Evolutionary conservation across 1,140 invertebrate genomes (phyloP).

Genomic region (Lordiphosa stackelbergi): DNA sequence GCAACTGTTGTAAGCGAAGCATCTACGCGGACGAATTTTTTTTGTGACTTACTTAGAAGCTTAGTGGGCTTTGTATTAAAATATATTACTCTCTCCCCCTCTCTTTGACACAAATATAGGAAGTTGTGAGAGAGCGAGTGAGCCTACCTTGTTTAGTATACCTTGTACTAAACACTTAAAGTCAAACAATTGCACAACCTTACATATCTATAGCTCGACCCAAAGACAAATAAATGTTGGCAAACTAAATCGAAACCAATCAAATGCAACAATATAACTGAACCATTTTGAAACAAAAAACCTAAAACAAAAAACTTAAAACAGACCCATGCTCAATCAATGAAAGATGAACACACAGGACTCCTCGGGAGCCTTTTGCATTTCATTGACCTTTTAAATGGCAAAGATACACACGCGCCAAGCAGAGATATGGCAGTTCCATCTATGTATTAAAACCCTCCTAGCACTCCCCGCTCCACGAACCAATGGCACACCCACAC

Average conservation of each 20-base stretch:
- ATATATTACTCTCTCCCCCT: no score
- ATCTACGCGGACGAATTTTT: no score
- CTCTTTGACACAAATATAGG: no score
- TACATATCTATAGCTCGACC: slow-evolving; percentile 3
- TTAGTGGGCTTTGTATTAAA: no score
- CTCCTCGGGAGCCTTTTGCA: slow-evolving; percentile 45
- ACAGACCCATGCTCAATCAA: slow-evolving; percentile 17
- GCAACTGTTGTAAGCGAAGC: no score
- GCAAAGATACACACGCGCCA: slow-evolving; percentile 39
- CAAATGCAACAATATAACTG: slow-evolving; percentile 18
- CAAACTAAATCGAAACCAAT: slow-evolving; percentile 28
- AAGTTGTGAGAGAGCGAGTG: no score
- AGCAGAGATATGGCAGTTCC: slow-evolving; percentile 1
- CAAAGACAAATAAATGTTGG: slow-evolving; percentile 31
- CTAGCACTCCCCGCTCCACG: no score
- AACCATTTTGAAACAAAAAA: no score
- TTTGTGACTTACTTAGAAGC: no score
- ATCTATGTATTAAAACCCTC: slow-evolving; percentile 1
- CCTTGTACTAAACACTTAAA: not conserved
- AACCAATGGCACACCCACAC: slow-evolving; percentile 8
- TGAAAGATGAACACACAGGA: slow-evolving; percentile 49
- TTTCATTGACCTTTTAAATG: slow-evolving; percentile 74
- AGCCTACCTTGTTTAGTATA: no score
- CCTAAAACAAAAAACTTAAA: slow-evolving; percentile 23
- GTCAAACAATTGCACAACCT: slow-evolving; percentile 14